Conservation (phyloP, 1,140 invertebrate genomes). For the Drosophila serrata region DNA sequence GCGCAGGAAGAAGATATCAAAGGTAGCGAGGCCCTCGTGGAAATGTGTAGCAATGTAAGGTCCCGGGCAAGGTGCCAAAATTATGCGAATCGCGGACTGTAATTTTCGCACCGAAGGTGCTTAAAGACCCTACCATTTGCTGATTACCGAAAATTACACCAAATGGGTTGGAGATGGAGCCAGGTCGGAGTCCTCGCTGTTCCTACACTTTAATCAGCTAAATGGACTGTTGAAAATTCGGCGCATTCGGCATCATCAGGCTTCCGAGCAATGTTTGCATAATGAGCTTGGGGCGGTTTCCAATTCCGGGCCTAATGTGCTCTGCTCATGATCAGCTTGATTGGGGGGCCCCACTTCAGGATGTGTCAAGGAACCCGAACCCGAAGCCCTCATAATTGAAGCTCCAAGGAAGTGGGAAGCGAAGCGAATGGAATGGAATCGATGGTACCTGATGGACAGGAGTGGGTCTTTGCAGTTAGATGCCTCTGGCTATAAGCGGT, state of each 20-base stretch:
- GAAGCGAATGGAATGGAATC: not conserved
- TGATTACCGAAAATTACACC: slow-evolving; percentile 61
- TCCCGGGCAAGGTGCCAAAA: slow-evolving; percentile 66
- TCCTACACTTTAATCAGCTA: slow-evolving; percentile 75
- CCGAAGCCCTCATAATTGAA: slow-evolving; percentile 43
- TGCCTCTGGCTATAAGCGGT: slow-evolving; percentile 33
- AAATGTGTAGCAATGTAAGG: slow-evolving; percentile 22
- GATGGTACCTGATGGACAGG: not conserved
- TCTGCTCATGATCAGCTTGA: slow-evolving; percentile 67
- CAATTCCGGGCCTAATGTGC: slow-evolving; percentile 71
- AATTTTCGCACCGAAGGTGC: slow-evolving; percentile 67
- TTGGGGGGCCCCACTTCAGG: slow-evolving; percentile 32
- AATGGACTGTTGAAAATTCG: slow-evolving; percentile 83
- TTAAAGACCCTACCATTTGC: slow-evolving; percentile 65
- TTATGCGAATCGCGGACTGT: slow-evolving; percentile 50
- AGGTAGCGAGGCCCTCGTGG: slow-evolving; percentile 6
- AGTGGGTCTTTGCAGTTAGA: slow-evolving; percentile 58
- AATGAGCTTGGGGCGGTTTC: slow-evolving; percentile 52
- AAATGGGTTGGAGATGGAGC: slow-evolving; percentile 29
- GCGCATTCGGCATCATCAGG: slow-evolving; percentile 54
- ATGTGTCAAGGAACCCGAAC: slow-evolving; percentile 64
- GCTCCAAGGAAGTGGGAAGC: not conserved
- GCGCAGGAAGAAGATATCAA: slow-evolving; percentile 18
- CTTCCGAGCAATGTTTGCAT: slow-evolving; percentile 65
- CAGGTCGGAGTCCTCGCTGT: slow-evolving; percentile 26